A percentile compares a stretch with the other conserved stretches of the same genome.
These are phyloP conservation scores for Tinamus guttatus DNA, from an alignment of 2,113 vertebrate species.

Conservation along the genomic window DNA sequence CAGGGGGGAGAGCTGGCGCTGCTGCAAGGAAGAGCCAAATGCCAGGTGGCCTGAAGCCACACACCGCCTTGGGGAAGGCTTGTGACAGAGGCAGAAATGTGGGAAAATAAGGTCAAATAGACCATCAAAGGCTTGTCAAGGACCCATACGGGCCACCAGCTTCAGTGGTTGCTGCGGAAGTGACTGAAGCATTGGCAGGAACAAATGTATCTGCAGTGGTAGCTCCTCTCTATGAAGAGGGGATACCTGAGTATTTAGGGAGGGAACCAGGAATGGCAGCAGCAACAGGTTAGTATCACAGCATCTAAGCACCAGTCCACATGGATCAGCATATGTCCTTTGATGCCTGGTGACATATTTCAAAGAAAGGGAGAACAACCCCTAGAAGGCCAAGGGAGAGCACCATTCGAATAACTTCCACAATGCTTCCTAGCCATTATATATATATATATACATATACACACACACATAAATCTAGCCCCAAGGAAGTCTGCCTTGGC, in stretches of 20 bases:
- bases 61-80: not conserved
- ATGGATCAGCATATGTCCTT: not conserved
- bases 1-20: not conserved
- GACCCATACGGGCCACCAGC: not conserved
- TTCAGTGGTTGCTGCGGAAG: fast-evolving
- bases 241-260: fast-evolving
- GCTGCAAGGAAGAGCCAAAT: not conserved
- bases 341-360: not conserved
- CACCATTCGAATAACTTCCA: not conserved
- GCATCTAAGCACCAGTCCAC: not conserved
- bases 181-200: fast-evolving
- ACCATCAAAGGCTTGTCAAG: not conserved
- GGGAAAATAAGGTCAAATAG: not conserved
- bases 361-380: not conserved
- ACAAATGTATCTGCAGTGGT: not conserved
- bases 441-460: too few relatives aligned
- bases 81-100: not conserved
- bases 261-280: not conserved
- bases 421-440: not conserved
- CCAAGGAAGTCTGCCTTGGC: not conserved
- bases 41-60: not conserved
- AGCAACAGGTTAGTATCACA: not conserved
- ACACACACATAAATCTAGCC: not conserved
- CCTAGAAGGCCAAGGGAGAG: not conserved
- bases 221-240: not conserved